These are phyloP conservation scores for Macrostomum lignano DNA, from an alignment of 1,140 invertebrate species.

Conservation along the genomic window DNA sequence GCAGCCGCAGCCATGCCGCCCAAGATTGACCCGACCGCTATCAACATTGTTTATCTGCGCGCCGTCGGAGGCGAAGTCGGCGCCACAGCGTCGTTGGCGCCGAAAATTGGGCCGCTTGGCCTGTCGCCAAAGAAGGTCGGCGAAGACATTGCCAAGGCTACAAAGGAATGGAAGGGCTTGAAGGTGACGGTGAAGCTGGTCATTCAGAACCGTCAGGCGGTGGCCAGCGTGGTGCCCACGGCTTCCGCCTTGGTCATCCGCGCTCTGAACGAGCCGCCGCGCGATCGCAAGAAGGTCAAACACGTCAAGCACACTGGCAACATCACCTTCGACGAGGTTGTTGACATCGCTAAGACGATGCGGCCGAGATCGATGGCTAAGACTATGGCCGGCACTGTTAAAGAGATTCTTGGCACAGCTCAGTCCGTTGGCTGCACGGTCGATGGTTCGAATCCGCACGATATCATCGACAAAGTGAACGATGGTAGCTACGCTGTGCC, in stretches of 20 bases:
- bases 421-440: conserved; percentile 39
- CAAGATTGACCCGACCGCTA: conserved; percentile 78
- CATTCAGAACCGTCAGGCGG: conserved; percentile 94
- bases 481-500: too few relatives aligned
- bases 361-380: conserved; percentile 71
- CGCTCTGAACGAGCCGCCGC: conserved; percentile 82
- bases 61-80: conserved; percentile 97
- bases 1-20: too few relatives aligned
- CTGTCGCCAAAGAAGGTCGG: conserved; percentile 97
- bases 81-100: conserved; percentile 85
- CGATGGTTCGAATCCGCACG: conserved; percentile 44
- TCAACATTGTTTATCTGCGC: conserved; percentile 71
- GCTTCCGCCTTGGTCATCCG: conserved; percentile 89
- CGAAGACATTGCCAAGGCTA: conserved; percentile 97
- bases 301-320: conserved; percentile 96
- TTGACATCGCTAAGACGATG: conserved; percentile 69
- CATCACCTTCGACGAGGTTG: conserved; percentile 63
- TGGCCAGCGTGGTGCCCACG: conserved; percentile 83
- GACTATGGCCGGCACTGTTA: conserved; percentile 60
- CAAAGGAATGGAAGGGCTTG: conserved; percentile 87
- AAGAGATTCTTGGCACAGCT: conserved; percentile 76
- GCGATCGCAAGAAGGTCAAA: conserved; percentile 95
- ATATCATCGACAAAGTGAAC: conserved; percentile 71
- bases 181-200: conserved; percentile 63
- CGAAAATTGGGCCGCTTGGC: conserved; percentile 95